Percentiles rank a stretch among this genome's conserved stretches.
These are phyloP conservation scores for Perodicticus potto DNA, from an alignment of 2,797 vertebrate genomes.

Conservation along the genomic window DNA sequence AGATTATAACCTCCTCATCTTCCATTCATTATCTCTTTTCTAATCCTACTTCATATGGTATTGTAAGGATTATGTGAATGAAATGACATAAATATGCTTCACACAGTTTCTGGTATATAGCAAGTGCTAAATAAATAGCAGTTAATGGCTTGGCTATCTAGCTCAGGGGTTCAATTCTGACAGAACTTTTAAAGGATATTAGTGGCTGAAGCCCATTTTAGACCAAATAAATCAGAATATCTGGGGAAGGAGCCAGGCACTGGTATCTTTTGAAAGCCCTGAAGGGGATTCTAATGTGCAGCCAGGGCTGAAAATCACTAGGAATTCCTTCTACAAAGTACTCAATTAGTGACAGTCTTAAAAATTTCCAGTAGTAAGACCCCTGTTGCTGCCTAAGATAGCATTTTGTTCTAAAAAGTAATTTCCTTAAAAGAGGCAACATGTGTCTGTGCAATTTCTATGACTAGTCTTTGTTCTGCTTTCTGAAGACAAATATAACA, in stretches of 20 bases:
- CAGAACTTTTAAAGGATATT: constrained; percentile 60
- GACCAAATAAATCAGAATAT: constrained; percentile 51
- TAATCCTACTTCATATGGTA: neutral
- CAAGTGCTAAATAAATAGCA: constrained; percentile 63
- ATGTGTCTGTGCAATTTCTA: constrained; percentile 49
- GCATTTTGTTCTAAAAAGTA: constrained; percentile 49
- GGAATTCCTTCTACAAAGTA: constrained; percentile 25
- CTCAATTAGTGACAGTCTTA: neutral
- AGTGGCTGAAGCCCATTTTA: constrained; percentile 35
- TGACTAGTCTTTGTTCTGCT: constrained; percentile 49
- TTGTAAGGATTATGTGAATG: constrained; percentile 55
- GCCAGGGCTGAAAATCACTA: neutral
- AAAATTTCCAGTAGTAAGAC: constrained; percentile 23
- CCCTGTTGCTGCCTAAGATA: neutral
- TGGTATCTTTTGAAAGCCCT: constrained; percentile 54
- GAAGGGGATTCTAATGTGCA: constrained; percentile 38
- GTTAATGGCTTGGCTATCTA: neutral
- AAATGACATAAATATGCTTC: constrained; percentile 37
- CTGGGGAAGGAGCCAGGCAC: constrained; percentile 4
- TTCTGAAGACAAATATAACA: constrained; percentile 56
- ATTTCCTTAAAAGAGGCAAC: constrained; percentile 65
- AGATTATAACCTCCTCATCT: neutral
- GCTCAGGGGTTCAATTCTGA: constrained; percentile 54
- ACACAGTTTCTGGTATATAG: constrained; percentile 38
- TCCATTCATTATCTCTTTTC: constrained; percentile 11